Conservation (phyloP, 1,140 invertebrate genomes). For the Caenorhabditis latens region DNA sequence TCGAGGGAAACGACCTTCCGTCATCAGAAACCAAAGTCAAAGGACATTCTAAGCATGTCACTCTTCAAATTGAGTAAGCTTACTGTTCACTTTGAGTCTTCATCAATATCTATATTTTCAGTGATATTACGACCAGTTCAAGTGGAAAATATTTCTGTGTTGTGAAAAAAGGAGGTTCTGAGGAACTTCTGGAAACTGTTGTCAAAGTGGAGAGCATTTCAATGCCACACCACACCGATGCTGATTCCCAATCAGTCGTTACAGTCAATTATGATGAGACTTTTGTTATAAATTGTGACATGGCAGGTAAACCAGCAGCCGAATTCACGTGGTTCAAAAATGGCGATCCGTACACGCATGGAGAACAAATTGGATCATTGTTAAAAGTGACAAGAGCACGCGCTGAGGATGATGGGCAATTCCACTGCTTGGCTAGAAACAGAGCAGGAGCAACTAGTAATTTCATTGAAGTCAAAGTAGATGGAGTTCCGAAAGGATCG, state of each 20-base stretch:
- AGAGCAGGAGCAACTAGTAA: conserved; percentile 9
- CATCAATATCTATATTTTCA: neutral
- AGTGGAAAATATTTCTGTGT: neutral
- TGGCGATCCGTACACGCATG: neutral
- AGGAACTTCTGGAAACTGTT: neutral
- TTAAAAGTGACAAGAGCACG: neutral
- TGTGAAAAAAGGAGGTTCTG: neutral
- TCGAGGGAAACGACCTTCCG: neutral
- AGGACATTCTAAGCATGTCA: neutral
- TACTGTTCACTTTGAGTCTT: neutral
- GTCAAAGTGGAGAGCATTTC: neutral
- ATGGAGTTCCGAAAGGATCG: neutral
- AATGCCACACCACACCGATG: neutral
- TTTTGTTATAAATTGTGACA: neutral
- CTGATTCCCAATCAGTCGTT: neutral
- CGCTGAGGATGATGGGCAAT: conserved; percentile 30
- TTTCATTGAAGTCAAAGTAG: conserved; percentile 18
- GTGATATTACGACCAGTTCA: neutral
- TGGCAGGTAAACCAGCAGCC: neutral
- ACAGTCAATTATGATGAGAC: neutral
- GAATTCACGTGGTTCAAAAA: neutral
- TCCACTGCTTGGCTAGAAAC: conserved; percentile 10
- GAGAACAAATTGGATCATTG: neutral
- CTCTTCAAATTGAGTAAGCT: neutral
- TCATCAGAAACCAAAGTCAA: neutral